Base-by-base conservation (phyloP, 2,797 vertebrate genomes). In the Rhinogobio ventralis region DNA sequence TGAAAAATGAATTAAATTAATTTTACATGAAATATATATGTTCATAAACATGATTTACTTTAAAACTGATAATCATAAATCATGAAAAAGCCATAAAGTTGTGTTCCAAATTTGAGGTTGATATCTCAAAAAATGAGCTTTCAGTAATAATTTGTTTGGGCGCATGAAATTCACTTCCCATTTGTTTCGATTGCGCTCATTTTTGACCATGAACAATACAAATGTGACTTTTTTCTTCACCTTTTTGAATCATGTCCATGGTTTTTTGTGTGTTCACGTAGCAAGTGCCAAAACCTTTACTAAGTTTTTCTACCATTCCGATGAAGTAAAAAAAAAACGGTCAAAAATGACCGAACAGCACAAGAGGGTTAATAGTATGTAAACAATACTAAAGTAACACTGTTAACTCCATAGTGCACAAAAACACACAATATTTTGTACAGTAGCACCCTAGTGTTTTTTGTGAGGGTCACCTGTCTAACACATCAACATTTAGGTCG, bases 381-480 rank as follows among this genome's bases (percentile, higher is more conserved):
- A 17, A 15, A 64, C 28, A 49, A 20, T 7, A 11, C 71, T 73
- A 49, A 72, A 73, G 17, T 73, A 20, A 30, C 71, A 73, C n/a
- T 10, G 25, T 17, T 53, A 64, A 30, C 13, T 62, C 60, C 23
- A 60, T 60, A 60, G 0, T 60, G 23, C 23, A 60, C 11, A 60
- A 14, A 2, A 14, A 2, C n/a, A 28, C 11, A 28, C 5, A 15
- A 28, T 15, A 64, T 15, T 64, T 3, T 39, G n/a, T 45, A 45
- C 15, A 3, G 60, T 64, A 64, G 88, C 77, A 81, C 68, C 14
- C 20, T 39, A 11, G 10, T 6, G 19, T 86, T 87, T 81, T 45
- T 86, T 64, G 49, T 72, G 73, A 36, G 39, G 90, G 89, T 81
- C n/a, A 71, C 57, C 46, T 79, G 82, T 82, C 66, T 85, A 79